Percentiles rank a stretch among this genome's conserved stretches.
phyloP scores from a whole-genome alignment of 2,888 invertebrate species.

The Aproaerema taeniolella region DNA sequence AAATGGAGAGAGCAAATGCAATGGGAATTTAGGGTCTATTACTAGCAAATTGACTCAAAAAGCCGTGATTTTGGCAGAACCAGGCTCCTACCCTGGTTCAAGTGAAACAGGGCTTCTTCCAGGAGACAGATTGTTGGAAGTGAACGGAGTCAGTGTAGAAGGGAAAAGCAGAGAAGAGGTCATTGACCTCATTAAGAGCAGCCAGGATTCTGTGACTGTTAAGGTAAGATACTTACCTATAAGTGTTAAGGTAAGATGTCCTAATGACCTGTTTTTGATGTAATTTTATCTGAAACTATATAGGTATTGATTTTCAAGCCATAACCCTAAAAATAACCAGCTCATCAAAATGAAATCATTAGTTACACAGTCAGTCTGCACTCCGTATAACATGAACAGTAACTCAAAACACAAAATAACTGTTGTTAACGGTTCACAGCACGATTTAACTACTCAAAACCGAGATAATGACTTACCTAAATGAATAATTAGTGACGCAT shows the following conservation, averaged over 20 bases:
- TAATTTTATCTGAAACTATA: too few species aligned
- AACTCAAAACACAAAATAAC: constrained; percentile 7
- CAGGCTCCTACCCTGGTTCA: constrained; percentile 86
- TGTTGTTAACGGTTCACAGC: constrained; percentile 11
- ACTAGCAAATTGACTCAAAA: constrained; percentile 76
- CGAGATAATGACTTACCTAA: not conserved
- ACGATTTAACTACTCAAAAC: not conserved
- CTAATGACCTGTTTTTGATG: too few species aligned
- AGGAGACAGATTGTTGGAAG: constrained; percentile 95
- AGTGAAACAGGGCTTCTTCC: constrained; percentile 92
- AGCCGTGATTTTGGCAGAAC: constrained; percentile 93
- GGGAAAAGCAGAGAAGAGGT: constrained; percentile 92
- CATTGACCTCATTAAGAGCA: constrained; percentile 94
- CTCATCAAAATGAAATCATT: too few species aligned
- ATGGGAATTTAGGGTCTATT: constrained; percentile 40
- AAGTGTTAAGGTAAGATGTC: not conserved
- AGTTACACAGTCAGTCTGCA: too few species aligned
- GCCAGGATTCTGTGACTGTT: constrained; percentile 87
- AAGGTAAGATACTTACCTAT: constrained; percentile 83
- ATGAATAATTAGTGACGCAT: not conserved
- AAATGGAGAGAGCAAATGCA: constrained; percentile 60
- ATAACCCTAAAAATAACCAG: too few species aligned
- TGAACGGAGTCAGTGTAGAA: constrained; percentile 91
- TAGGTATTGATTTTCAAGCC: too few species aligned
- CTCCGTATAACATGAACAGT: too few species aligned